phyloP scores from a whole-genome alignment of 2,797 vertebrate species.

The Parauchenoglanis ngamensis region DNA sequence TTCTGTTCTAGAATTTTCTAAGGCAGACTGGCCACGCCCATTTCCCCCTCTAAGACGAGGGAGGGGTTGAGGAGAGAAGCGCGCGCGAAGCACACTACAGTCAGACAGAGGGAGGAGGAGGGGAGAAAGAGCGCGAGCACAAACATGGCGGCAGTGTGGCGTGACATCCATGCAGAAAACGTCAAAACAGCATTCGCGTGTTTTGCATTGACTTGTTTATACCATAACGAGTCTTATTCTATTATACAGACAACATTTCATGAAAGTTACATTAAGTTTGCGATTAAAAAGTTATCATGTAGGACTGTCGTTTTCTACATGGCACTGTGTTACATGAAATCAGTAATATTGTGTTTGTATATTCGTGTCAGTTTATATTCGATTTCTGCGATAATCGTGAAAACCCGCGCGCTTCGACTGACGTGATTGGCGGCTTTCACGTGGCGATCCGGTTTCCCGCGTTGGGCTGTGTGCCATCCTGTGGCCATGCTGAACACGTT shows the following conservation, averaged over 20 bases:
- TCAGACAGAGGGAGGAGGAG: not conserved
- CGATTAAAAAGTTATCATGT: not conserved
- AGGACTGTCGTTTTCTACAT: not conserved
- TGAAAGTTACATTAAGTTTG: not conserved
- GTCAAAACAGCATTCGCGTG: not conserved
- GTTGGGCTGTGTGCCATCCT: constrained; percentile 9
- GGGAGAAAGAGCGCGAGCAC: not conserved
- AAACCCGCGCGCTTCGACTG: not conserved
- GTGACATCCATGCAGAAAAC: not conserved
- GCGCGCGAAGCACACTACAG: constrained; percentile 9
- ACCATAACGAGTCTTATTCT: not conserved
- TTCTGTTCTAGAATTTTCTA: not conserved
- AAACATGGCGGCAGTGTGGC: not conserved
- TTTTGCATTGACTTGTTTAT: not conserved
- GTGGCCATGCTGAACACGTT: not conserved
- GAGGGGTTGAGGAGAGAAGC: not conserved
- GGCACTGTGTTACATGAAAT: not conserved
- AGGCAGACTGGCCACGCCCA: constrained; percentile 14
- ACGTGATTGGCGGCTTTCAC: not conserved
- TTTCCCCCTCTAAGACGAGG: not conserved
- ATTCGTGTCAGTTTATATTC: not conserved
- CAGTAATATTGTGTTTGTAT: not conserved
- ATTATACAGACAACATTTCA: not conserved
- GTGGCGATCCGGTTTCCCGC: not conserved
- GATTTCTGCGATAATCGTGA: constrained; percentile 7